phyloP scores from a whole-genome alignment of 2,113 vertebrate species.

The Microcebus lehilahytsara region DNA sequence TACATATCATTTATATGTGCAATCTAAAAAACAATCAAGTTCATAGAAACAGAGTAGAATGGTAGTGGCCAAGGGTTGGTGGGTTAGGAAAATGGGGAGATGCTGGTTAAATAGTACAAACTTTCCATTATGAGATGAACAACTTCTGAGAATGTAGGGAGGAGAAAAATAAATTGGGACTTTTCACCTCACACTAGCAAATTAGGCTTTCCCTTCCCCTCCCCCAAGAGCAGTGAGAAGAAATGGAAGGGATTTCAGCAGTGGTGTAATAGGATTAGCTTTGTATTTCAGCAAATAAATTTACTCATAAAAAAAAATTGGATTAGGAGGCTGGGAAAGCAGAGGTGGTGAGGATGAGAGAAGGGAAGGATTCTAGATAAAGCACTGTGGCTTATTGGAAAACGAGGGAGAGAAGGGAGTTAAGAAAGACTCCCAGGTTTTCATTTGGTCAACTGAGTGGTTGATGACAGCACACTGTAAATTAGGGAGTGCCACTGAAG shows the following conservation, averaged over 20 bases:
- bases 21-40: neutral
- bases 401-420: neutral
- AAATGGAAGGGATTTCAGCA: neutral
- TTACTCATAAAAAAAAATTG: neutral
- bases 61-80: accelerated
- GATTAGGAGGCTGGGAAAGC: neutral
- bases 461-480: neutral
- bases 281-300: neutral
- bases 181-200: neutral
- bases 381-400: neutral
- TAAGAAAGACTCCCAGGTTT: neutral
- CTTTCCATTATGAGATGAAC: neutral
- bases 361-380: neutral
- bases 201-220: neutral
- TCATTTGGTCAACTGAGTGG: neutral
- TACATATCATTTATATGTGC: neutral
- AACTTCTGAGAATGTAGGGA: neutral
- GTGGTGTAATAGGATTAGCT: neutral
- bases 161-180: neutral
- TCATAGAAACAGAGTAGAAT: neutral
- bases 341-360: neutral
- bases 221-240: neutral
- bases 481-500: neutral
- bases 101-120: neutral
- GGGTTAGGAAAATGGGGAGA: neutral